Percentiles rank a stretch among this genome's conserved stretches.
phyloP scores from a whole-genome alignment of 2,113 vertebrate genomes.

The Neotoma lepida region DNA sequence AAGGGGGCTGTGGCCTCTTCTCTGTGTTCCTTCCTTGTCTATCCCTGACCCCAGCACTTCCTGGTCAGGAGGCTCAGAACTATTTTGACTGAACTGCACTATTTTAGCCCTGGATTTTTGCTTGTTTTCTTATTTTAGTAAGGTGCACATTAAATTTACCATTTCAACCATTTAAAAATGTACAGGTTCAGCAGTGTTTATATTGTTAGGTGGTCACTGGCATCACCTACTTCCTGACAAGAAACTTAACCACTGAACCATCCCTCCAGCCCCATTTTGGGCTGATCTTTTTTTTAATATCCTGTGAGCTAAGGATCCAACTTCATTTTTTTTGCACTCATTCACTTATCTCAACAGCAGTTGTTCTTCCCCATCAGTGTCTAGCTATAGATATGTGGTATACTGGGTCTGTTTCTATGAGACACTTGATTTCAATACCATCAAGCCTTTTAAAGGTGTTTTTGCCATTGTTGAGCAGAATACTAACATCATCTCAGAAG shows the following conservation, averaged over 20 bases:
- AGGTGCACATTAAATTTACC: background rate
- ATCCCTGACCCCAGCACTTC: background rate
- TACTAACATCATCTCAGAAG: background rate
- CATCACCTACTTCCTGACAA: background rate
- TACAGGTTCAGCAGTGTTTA: background rate
- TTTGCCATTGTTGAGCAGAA: background rate
- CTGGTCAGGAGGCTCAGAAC: background rate
- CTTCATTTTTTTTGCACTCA: background rate
- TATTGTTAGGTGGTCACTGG: background rate
- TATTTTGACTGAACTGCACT: background rate
- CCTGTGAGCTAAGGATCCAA: background rate
- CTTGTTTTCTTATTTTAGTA: background rate
- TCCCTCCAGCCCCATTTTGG: background rate
- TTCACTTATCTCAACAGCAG: background rate
- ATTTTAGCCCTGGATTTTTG: background rate
- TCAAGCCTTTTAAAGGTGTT: background rate
- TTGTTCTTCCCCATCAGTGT: slow-evolving; percentile 20
- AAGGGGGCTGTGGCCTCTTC: background rate
- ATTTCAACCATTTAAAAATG: background rate
- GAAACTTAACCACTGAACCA: background rate
- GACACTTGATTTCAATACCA: background rate
- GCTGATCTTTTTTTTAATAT: background rate
- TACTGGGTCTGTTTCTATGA: slow-evolving; percentile 26
- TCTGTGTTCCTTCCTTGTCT: background rate
- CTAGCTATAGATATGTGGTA: background rate